These are phyloP conservation scores for Mesorhabditis sp. DNA, from an alignment of 2,888 invertebrate species.

Conservation along the genomic window DNA sequence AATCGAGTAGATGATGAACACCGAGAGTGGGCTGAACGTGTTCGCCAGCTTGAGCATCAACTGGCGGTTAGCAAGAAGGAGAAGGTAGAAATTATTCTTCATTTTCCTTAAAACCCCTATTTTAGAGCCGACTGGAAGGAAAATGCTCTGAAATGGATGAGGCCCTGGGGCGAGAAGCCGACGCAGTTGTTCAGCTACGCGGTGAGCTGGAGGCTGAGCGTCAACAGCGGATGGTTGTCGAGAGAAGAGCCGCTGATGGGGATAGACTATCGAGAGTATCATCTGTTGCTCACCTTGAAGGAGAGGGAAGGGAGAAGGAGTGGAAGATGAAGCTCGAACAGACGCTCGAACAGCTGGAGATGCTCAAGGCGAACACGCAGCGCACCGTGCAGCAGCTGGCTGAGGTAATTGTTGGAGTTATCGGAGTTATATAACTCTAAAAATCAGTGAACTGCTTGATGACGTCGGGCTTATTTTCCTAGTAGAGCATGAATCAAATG, in stretches of 20 bases:
- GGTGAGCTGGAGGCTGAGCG: slow-evolving; percentile 23
- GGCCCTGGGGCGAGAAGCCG: slow-evolving; percentile 22
- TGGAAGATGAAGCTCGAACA: background rate
- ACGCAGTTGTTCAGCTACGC: slow-evolving; percentile 26
- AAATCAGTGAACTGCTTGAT: too few relatives aligned
- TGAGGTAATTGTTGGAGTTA: slow-evolving; percentile 8
- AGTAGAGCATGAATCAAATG: background rate
- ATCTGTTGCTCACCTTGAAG: slow-evolving; percentile 12
- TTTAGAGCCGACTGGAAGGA: slow-evolving; percentile 21
- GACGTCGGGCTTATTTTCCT: too few relatives aligned
- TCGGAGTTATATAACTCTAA: too few relatives aligned
- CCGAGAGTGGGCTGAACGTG: slow-evolving; percentile 28
- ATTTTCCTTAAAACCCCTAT: background rate
- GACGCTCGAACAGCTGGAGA: background rate
- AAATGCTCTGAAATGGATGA: slow-evolving; percentile 33
- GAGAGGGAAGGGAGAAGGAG: background rate
- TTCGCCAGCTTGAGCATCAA: slow-evolving; percentile 28
- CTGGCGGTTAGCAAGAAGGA: slow-evolving; percentile 17
- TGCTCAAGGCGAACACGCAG: slow-evolving; percentile 10
- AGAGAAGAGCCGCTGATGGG: slow-evolving; percentile 12
- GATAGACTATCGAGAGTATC: slow-evolving; percentile 15
- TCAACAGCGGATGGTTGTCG: slow-evolving; percentile 12
- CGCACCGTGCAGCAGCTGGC: slow-evolving; percentile 15
- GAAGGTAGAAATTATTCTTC: slow-evolving; percentile 5
- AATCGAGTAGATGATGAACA: slow-evolving; percentile 28